Evolutionary conservation across 2,888 invertebrate genomes (phyloP), one percentile per base, ranked within the genome.

Genomic region (Pollenia griseotomentosa): DNA sequence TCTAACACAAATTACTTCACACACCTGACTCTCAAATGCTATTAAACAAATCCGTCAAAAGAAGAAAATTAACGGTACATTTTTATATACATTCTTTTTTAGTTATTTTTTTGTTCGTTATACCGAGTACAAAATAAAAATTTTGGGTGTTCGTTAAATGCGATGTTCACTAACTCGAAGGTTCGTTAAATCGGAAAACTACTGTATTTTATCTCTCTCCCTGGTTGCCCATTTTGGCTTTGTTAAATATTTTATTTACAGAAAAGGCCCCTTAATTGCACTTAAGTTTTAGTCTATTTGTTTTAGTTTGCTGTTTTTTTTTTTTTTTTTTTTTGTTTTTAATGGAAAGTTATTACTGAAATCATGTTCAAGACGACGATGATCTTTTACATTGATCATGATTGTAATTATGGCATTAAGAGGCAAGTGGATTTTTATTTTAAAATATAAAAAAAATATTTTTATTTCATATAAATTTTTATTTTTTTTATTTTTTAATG

Each of bases 261-360:
- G 33, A 63, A 73, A 73, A 81, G 51, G 46, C 68, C 63, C 80
- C 73, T 79, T 71, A 86, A 83, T 86, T 78, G 71, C 61, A 61
- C 46, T 16, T 63, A 40, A 55, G 63, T 55, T 86, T 44, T 78
- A 70, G 74, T 83, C 74, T 73, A 84, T 75, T 84, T 78, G 73
- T 44, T 80, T 59, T 48, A 78, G 63, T 81, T 63, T 74, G 59
- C 61, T 68, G 74, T 83, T 83, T 75, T 48, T 57, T 33, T 6
- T 6, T 6, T 6, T 33, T 33, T 2, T 2, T 33, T 33, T 33
- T 33, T 33, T 33, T 33, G 33, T 33, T 33, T 33, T 77, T 80
- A 85, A 85, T 68, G 79, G 84, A 85, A 85, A 85, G 84, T 85
- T 85, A 74, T 84, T 79, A 79, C 55, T 84, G 53, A 84, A 80